Conservation (phyloP, 2,113 vertebrate species). For the Smithornis capensis region DNA sequence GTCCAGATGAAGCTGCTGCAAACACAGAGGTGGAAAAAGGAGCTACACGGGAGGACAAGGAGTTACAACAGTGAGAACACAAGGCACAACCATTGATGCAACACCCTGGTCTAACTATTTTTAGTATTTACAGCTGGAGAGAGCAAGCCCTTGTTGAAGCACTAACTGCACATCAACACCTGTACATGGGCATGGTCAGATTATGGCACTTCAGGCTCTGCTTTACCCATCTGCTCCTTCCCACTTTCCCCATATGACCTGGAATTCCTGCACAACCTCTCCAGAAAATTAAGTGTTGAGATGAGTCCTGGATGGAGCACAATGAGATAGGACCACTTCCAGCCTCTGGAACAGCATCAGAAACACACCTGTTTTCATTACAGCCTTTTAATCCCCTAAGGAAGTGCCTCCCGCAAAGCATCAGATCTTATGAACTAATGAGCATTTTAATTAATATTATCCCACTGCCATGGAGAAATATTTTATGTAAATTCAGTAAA, state of each 20-base stretch:
- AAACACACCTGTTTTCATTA: background rate
- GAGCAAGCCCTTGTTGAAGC: background rate
- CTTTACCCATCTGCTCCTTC: background rate
- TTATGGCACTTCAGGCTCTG: background rate
- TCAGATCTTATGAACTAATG: background rate
- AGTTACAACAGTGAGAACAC: background rate
- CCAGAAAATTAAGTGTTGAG: background rate
- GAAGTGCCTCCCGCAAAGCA: background rate
- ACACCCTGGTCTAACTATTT: background rate
- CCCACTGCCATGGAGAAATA: background rate
- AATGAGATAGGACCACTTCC: background rate
- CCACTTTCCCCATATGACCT: background rate
- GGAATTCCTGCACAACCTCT: background rate
- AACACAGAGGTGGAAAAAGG: background rate
- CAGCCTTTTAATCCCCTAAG: conserved; percentile 8
- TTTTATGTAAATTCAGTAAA: background rate
- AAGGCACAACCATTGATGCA: background rate
- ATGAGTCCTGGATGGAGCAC: background rate
- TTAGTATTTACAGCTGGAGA: background rate
- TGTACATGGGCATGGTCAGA: rapidly evolving
- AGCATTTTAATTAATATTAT: conserved; percentile 34
- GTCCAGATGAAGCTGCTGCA: background rate
- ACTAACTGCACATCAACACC: background rate
- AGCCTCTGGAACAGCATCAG: background rate
- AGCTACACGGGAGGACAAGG: rapidly evolving